Evolutionary conservation across 2,888 invertebrate species (phyloP), one percentile per base, ranked within the genome.

Genomic region (Clostera curtula): DNA sequence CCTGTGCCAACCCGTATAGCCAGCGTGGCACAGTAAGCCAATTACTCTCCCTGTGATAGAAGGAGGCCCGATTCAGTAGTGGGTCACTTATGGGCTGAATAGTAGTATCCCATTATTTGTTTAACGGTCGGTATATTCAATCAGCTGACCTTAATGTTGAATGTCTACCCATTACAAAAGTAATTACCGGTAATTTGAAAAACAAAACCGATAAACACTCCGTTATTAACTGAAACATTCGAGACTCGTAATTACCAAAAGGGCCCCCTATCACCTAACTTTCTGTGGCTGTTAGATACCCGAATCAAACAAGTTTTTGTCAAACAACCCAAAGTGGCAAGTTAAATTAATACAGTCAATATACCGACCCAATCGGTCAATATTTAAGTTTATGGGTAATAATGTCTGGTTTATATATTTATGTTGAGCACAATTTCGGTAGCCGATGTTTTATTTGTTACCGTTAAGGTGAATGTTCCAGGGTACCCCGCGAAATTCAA

Each of bases 231-330:
- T 60, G 58, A 59, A 60, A 57, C 52, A 56, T 43, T 59, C 40
- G 43, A 51, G 43, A 53, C n/a, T 56, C 56, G 58, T 47, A 51
- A 48, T 13, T 42, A 42, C 36, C 45, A 62, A n/a, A n/a, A n/a
- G n/a, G n/a, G n/a, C n/a, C 66, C 66, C 63, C 55, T 51, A 52
- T 66, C 66, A 60, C 36, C 28, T 29, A 63, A 65, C 39, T 64
- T 62, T 39, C 48, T 48, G 41, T 40, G 39, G 44, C n/a, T 41
- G 29, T 14, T 14, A 23, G 45, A 45, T 34, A 53, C 53, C 59
- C 55, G 39, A 52, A 58, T 61, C 55, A 57, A 58, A 56, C 33
- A 32, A 48, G 40, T 61, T 61, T 64, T 62, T 58, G 49, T 42
- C 25, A 36, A 40, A 40, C 34, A 43, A 42, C 53, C 43, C 38